Conservation (phyloP, 2,113 vertebrate species). For the Rattus norvegicus region GRCr8 NC_086031.1:99185501-99186000, state of each 20-base stretch:
- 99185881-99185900: background rate
- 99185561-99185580: no score
- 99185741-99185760: background rate
- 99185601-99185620: background rate
- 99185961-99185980: accelerated
- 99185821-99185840: background rate
- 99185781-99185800: background rate
- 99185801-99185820: background rate
- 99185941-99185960: background rate
- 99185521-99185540: background rate
- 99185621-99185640: background rate
- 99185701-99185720: background rate
- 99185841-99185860: background rate
- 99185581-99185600: background rate
- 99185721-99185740: background rate
- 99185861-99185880: background rate
- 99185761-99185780: background rate
- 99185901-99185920: background rate
- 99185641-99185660: background rate
- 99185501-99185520: background rate
- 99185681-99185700: background rate
- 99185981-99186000: background rate
- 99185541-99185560: background rate
- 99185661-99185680: background rate
- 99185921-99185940: background rate